Conservation (phyloP, 2,888 invertebrate genomes). For the Kryphioiulus occultus region DNA sequence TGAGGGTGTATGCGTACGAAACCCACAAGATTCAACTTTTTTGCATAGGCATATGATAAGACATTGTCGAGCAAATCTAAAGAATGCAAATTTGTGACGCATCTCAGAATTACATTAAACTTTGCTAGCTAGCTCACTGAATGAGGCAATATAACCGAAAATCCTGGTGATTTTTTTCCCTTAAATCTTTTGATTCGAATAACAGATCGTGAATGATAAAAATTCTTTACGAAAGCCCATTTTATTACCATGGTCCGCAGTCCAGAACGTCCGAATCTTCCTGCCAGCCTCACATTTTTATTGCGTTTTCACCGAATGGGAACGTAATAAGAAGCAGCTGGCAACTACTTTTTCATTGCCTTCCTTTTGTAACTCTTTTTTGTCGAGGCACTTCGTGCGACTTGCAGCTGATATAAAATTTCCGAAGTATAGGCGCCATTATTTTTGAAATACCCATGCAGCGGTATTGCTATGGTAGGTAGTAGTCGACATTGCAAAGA, state of each 20-base stretch:
- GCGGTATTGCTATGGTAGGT: not conserved
- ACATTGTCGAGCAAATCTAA: not conserved
- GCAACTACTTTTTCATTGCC: conserved; percentile 12
- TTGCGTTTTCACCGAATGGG: conserved; percentile 39
- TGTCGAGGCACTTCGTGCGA: not conserved
- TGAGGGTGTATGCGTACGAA: not conserved
- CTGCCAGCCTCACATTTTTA: not conserved
- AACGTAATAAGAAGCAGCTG: conserved; percentile 39
- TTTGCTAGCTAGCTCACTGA: not conserved
- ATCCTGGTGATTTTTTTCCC: not conserved
- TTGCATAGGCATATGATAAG: not conserved
- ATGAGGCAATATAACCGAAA: not conserved
- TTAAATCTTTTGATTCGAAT: conserved; percentile 39
- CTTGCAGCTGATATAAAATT: conserved; percentile 10
- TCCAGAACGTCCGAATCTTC: not conserved
- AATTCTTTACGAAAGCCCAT: not conserved
- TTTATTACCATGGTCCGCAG: not conserved
- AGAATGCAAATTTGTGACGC: not conserved
- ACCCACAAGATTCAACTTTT: not conserved
- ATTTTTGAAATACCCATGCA: conserved; percentile 1
- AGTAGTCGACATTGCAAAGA: not conserved
- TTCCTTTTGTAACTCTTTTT: conserved; percentile 26
- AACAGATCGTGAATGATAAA: conserved; percentile 16
- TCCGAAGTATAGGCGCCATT: conserved; percentile 1
- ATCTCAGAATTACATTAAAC: not conserved